phyloP scores from a whole-genome alignment of 2,113 vertebrate genomes.

The Sebastes schlegelii region DNA sequence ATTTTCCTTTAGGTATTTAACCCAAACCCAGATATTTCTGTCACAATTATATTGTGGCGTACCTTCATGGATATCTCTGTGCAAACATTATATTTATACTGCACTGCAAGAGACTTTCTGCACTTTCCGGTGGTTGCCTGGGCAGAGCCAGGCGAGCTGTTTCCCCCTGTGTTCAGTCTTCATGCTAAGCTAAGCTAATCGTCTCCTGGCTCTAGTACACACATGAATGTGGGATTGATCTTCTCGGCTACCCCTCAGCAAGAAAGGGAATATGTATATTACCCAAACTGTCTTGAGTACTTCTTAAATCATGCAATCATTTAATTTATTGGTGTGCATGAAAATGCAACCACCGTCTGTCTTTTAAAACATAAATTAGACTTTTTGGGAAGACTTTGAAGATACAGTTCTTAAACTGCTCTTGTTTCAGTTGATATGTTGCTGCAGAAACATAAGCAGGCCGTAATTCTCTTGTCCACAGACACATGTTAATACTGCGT shows the following conservation, averaged over 20 bases:
- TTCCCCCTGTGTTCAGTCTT: background rate
- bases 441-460: conserved; percentile 63
- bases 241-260: background rate
- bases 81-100: background rate
- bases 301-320: conserved; percentile 16
- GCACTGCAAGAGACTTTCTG: background rate
- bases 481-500: conserved; percentile 17
- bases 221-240: background rate
- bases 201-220: background rate
- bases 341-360: background rate
- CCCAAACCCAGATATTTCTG: background rate
- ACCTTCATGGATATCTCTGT: background rate
- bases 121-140: background rate
- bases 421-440: conserved; percentile 49
- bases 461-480: conserved; percentile 45
- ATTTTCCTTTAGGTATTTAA: background rate
- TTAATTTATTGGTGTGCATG: conserved; percentile 4
- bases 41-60: background rate
- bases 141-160: background rate
- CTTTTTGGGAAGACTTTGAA: conserved; percentile 37
- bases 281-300: background rate
- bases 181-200: background rate
- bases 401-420: conserved; percentile 16
- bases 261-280: background rate
- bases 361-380: conserved; percentile 38